Evolutionary conservation across 2,797 vertebrate genomes (phyloP), one percentile per base, ranked within the genome.

Genomic region (Notolepis coatsorum): DNA sequence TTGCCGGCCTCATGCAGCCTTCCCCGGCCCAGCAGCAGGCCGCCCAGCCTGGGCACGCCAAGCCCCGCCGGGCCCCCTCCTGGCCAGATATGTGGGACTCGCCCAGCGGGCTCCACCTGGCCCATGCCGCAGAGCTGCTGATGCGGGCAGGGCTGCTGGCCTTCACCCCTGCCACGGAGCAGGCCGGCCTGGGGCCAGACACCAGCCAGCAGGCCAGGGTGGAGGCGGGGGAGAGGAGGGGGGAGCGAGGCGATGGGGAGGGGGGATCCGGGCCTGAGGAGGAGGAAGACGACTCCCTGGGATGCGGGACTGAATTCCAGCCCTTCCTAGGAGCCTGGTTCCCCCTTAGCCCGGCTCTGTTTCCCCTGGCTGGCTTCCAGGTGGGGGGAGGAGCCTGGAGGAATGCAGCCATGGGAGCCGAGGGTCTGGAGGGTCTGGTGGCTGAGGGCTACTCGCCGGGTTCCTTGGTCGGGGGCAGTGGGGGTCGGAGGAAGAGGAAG

Each of bases 401-500:
- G 86, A 91, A 93, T 82, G 31, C 84, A 10, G 65, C 84, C 33
- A 52, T 84, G 65, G 86, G 77, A 24, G 76, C 84, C 0, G 96
- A 96, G 61, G 95, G 94, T 88, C 84, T 96, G 79, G 91, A 96
- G 69, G 90, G 90, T 63, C 85, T 95, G 84, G 96, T 96, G 92
- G 96, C 93, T 24, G 97, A 97, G 89, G 94, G 97, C 86, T 95
- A 96, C 78, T 97, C 96, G 21, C 95, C 96, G 59, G 92, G 96
- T 80, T 95, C 94, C 52, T 82, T 91, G 68, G 92, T 89, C 0
- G 89, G 90, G 60, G 58, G 86, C 56, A 43, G 84, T 8, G 95
- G 94, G 9, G 94, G 95, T 73, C 94, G 96, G 85, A 96, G 98
- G 93, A 98, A 98, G 90, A 93, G 97, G 88, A 98, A 98, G 93